Base-by-base conservation (phyloP, 2,113 vertebrate species). In the Prunella fulvescens region DNA sequence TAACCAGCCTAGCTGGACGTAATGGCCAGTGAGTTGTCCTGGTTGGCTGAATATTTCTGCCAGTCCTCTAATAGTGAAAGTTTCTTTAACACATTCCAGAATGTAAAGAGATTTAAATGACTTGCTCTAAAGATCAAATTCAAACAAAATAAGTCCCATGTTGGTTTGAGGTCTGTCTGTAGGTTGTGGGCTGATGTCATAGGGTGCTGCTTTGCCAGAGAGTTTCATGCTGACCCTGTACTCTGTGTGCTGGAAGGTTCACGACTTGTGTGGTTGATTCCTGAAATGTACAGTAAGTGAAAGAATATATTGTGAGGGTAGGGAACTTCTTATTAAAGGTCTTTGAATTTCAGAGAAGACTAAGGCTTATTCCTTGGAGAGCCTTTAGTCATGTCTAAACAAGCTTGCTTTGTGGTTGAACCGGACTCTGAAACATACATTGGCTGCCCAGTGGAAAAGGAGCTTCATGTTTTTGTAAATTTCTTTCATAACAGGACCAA, bases 371-470 rank as follows among this genome's bases (percentile, higher is more conserved):
- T 95, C 90, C 90, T 93, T 81, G 76, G 82, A 50, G 93, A 65
- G 82, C 57, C 89, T 78, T 95, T 90, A 96, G 90, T 96, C 92
- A 92, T 54, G 65, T 84, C 83, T 88, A 90, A 93, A 86, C 80
- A 96, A 86, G 72, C 19, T 1, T 84, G 64, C 90, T 93, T 96
- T 97, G 92, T 95, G 92, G 94, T 64, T 93, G 29, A 81, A 48
- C 37, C 0, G 0, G 48, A 19, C 94, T 96, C 69, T 93, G 66
- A 92, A 95, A 81, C 1, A 10, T 72, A 31, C 19, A 19, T 74
- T 88, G 80, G 61, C 92, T 94, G 88, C 72, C 82, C 93, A 93
- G 88, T 96, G 95, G 95, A 97, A 95, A 95, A 93, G 88, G 40
- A 86, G 80, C 69, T 93, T 96, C 95, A 86, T 96, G 65, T 92